Conservation (phyloP, 2,797 vertebrate species). For the Geotrypetes seraphini region DNA sequence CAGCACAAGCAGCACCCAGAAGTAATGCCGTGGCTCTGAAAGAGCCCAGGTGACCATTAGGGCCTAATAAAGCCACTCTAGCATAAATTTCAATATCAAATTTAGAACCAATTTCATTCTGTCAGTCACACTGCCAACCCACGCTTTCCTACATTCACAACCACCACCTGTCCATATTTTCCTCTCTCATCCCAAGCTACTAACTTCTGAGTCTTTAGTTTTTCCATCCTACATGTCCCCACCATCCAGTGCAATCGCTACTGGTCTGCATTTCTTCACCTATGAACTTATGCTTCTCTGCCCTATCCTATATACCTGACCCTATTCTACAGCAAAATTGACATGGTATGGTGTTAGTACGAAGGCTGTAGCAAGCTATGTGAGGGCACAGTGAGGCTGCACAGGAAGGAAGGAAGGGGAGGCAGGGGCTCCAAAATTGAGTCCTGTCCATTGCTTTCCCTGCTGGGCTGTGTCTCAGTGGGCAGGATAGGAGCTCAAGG, state of each 20-base stretch:
- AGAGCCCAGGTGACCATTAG: slow-evolving; percentile 31
- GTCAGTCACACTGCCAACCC: slow-evolving; percentile 13
- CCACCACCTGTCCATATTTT: no score
- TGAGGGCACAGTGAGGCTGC: no score
- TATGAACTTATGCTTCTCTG: background rate
- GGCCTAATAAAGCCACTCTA: slow-evolving; percentile 16
- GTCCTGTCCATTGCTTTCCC: no score
- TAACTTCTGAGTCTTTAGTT: background rate
- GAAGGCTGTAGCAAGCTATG: no score
- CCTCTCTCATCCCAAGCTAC: background rate
- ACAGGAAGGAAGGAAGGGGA: no score
- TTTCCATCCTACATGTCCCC: no score
- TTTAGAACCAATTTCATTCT: slow-evolving; percentile 1
- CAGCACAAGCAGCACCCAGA: slow-evolving; percentile 57
- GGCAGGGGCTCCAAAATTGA: no score
- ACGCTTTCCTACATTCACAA: background rate
- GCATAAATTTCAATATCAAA: slow-evolving; percentile 6
- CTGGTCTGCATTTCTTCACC: background rate
- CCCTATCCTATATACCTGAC: background rate
- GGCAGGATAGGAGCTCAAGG: no score
- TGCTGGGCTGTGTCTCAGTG: no score
- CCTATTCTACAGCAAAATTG: no score
- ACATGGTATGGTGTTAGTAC: no score
- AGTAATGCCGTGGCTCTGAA: slow-evolving; percentile 48
- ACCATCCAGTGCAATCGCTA: no score